Base-by-base conservation (phyloP, 2,797 vertebrate species). In the Falco biarmicus region DNA sequence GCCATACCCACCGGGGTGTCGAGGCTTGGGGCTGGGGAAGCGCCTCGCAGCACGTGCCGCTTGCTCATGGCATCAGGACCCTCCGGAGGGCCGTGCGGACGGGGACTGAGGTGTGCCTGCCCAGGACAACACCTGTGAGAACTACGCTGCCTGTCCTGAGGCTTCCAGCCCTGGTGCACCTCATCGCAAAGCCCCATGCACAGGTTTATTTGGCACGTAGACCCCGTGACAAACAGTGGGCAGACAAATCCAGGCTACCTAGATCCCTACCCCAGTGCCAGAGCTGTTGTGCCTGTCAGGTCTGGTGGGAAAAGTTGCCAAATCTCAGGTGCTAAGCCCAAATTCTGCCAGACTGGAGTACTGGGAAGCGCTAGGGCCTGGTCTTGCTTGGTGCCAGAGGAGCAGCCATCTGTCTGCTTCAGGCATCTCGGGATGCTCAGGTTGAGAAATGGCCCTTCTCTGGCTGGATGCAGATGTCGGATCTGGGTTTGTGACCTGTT, bases 251-350 rank as follows among this genome's bases (percentile, higher is more conserved):
- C 57, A 2, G 81, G 51, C n/a, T 37, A 5, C 9, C 8, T 0
- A 7, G 14, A 4, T 6, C 11, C 28, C 11, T 9, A 2, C 0
- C 3, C 3, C 45, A 1, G 17, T 5, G 3, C 4, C 10, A 5
- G 31, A 9, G 59, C 16, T 0, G 56, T 6, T 13, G 13, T 29
- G 60, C 16, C 37, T 16, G 9, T 14, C 41, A 10, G 15, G 24
- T 28, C 12, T 15, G 8, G 11, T 28, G 48, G 25, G 20, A 11
- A 79, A 59, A 63, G 11, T 10, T 34, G 50, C 22, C 16, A 2
- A 2, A 5, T 26, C 22, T 31, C 24, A 16, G 68, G 37, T 18
- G 34, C 37, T 7, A 64, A 31, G 56, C 48, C 34, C 93, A 10
- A 57, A 28, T 50, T 18, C 15, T 34, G 37, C 50, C 71, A 2